phyloP scores from a whole-genome alignment of 37 sponge, comb jelly and placozoan genomes.

The Geodia barretti region DNA sequence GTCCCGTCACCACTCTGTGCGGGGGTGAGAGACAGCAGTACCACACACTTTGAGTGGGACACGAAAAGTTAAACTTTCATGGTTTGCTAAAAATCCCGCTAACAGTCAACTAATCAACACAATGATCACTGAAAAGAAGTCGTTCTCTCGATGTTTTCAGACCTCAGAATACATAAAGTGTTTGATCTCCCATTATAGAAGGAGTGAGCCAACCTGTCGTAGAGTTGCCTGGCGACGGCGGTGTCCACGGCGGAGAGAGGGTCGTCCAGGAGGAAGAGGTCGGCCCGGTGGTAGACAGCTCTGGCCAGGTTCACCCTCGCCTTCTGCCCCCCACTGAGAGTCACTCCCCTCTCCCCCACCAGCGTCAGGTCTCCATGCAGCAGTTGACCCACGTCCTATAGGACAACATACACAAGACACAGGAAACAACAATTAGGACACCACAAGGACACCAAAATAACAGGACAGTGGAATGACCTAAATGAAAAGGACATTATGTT shows the following conservation, averaged over 20 bases:
- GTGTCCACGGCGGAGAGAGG: slow-evolving; percentile 90
- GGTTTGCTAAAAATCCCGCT: too few relatives aligned
- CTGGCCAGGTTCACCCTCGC: slow-evolving; percentile 93
- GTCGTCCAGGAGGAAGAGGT: slow-evolving; percentile 84
- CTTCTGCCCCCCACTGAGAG: slow-evolving; percentile 96
- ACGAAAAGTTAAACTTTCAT: too few relatives aligned
- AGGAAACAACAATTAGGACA: background rate
- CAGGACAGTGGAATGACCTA: too few relatives aligned
- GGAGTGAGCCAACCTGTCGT: slow-evolving; percentile 55
- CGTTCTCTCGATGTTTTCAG: too few relatives aligned
- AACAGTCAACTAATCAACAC: too few relatives aligned
- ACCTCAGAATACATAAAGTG: background rate
- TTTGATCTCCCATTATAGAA: too few relatives aligned
- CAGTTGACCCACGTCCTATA: slow-evolving; percentile 66
- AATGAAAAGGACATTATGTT: background rate
- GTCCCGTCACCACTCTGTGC: slow-evolving; percentile 66
- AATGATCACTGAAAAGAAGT: too few relatives aligned
- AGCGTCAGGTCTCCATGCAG: slow-evolving; percentile 81
- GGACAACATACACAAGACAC: background rate
- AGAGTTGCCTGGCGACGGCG: slow-evolving; percentile 74
- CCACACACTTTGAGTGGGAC: too few relatives aligned
- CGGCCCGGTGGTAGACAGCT: slow-evolving; percentile 75
- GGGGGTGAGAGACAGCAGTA: background rate
- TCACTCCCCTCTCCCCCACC: slow-evolving; percentile 91
- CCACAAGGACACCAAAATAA: background rate